Conservation (phyloP, 2,888 invertebrate species). For the Lepidocyrtoides sp. region DNA sequence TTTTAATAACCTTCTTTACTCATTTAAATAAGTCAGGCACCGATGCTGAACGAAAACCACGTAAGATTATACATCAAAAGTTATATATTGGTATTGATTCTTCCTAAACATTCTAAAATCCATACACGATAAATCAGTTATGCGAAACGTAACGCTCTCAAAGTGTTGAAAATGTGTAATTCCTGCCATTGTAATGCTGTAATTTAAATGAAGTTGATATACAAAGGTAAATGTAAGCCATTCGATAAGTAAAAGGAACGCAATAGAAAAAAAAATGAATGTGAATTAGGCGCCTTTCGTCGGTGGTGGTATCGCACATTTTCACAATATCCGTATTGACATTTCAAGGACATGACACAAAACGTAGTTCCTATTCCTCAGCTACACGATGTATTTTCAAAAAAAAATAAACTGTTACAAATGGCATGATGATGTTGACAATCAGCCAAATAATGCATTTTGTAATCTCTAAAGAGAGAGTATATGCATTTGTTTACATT, state of each 20-base stretch:
- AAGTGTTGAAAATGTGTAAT: neutral
- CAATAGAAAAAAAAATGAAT: too few relatives aligned
- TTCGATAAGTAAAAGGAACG: too few relatives aligned
- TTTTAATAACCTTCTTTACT: too few relatives aligned
- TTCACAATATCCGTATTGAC: conserved; percentile 48
- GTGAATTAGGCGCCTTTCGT: too few relatives aligned
- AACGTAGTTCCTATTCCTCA: conserved; percentile 36
- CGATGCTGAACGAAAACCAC: conserved; percentile 13
- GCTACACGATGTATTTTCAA: neutral
- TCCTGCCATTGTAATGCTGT: neutral
- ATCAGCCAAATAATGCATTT: conserved; percentile 37
- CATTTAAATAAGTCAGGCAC: too few relatives aligned
- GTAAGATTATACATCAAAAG: neutral
- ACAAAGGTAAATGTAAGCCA: too few relatives aligned
- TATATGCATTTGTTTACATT: neutral
- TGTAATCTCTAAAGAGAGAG: neutral
- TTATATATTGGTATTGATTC: neutral
- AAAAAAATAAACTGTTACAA: neutral
- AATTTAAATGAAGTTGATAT: too few relatives aligned
- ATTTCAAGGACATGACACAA: conserved; percentile 49
- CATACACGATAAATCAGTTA: neutral
- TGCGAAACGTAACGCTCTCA: neutral
- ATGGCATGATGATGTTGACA: neutral
- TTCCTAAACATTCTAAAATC: neutral
- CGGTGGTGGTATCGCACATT: conserved; percentile 21